Evolutionary conservation across 37 sponge, comb jelly and placozoan species (phyloP).

Genomic region (Oopsacas minuta): DNA sequence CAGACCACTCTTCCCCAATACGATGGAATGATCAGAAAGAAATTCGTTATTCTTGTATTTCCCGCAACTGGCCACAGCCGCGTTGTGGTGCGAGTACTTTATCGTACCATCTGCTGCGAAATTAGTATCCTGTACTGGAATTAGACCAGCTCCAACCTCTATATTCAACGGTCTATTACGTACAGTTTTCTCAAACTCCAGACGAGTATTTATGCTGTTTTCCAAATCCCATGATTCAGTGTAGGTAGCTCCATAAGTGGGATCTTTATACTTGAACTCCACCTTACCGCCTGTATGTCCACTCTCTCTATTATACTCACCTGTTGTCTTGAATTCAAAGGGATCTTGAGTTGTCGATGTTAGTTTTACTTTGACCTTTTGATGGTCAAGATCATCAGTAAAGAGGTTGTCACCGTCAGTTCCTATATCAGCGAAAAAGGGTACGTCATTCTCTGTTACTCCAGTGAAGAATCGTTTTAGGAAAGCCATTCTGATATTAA

Average conservation of each 20-base stretch:
- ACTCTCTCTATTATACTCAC: not conserved
- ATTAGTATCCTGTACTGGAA: not conserved
- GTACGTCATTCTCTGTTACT: not conserved
- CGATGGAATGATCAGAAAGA: not conserved
- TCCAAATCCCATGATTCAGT: not conserved
- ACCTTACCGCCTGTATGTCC: not conserved
- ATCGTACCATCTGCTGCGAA: not conserved
- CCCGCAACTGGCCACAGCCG: not conserved
- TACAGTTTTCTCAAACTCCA: not conserved
- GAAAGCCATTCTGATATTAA: not conserved
- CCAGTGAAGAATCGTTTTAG: not conserved
- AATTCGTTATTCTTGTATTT: not conserved
- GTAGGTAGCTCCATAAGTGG: not conserved
- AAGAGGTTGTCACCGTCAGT: not conserved
- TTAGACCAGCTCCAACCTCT: not conserved
- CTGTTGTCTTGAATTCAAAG: constrained; percentile 1
- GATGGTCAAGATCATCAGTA: constrained; percentile 5
- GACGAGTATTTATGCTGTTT: not conserved
- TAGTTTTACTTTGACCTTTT: not conserved
- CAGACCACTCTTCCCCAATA: not conserved
- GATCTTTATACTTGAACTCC: not conserved
- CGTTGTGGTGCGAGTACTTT: not conserved
- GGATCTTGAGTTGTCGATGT: not conserved
- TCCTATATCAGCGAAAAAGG: not conserved
- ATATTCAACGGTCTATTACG: not conserved